Conservation (phyloP, 92 coral and sea anemone genomes). For the Paramuricea clavata region DNA sequence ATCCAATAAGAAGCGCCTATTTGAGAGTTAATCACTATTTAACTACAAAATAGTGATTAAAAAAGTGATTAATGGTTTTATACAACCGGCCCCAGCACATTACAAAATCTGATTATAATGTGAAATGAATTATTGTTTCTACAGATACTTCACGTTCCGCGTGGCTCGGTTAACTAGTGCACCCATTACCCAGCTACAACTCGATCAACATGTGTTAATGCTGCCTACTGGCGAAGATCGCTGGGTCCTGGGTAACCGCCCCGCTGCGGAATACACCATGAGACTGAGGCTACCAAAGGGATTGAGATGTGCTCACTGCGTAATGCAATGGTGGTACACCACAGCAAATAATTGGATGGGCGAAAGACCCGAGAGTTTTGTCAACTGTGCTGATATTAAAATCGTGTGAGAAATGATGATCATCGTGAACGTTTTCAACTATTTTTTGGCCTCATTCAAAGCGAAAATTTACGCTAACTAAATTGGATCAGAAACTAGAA, state of each 20-base stretch:
- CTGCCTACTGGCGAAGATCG: conserved; percentile 40
- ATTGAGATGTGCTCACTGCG: conserved; percentile 70
- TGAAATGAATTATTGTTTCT: no score
- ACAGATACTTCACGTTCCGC: conserved; percentile 69
- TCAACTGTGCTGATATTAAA: conserved; percentile 72
- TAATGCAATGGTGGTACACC: conserved; percentile 71
- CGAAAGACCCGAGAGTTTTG: conserved; percentile 63
- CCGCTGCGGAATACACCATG: conserved; percentile 23
- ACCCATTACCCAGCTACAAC: conserved; percentile 72
- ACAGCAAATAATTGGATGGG: conserved; percentile 69
- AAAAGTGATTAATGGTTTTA: no score
- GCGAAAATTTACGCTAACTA: no score
- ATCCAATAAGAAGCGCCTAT: no score
- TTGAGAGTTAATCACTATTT: no score
- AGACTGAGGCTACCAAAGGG: conserved; percentile 58
- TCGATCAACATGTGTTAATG: conserved; percentile 53
- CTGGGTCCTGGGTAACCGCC: conserved; percentile 46
- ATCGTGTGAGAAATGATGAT: no score
- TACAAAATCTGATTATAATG: no score
- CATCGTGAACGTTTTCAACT: no score
- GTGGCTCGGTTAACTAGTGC: conserved; percentile 61
- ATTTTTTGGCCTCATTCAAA: no score
- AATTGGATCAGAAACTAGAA: no score
- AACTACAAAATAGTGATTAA: no score
- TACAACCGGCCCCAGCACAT: no score